Percentiles rank a stretch among this genome's conserved stretches.
phyloP scores from a whole-genome alignment of 2,888 invertebrate species.

The Hydroisotoma schaefferi region DNA sequence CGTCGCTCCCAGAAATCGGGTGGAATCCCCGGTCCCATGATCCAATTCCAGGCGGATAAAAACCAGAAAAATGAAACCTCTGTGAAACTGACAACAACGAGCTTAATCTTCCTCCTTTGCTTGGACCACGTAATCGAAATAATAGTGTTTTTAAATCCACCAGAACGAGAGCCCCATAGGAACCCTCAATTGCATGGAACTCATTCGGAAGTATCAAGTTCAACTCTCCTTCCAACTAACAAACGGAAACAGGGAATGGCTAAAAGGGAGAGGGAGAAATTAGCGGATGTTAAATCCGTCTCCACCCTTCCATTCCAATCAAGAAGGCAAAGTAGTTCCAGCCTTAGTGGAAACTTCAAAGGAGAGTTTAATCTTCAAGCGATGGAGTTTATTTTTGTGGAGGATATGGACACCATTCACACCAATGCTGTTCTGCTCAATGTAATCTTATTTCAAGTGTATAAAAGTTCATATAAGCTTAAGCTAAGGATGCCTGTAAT shows the following conservation, averaged over 20 bases:
- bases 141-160: conserved; percentile 70
- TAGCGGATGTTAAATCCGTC: too few relatives aligned
- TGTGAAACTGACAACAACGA: conserved; percentile 40
- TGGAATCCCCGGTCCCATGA: not conserved
- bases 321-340: not conserved
- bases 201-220: too few relatives aligned
- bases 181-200: too few relatives aligned
- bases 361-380: conserved; percentile 71
- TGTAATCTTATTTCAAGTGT: conserved; percentile 57
- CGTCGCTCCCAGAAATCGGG: not conserved
- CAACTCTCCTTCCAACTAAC: too few relatives aligned
- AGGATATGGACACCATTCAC: conserved; percentile 67
- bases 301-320: conserved; percentile 47
- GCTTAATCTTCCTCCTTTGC: conserved; percentile 86
- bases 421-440: conserved; percentile 78
- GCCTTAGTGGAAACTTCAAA: conserved; percentile 10
- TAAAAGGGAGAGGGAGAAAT: too few relatives aligned
- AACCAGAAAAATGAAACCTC: not conserved
- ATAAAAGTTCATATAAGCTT: not conserved
- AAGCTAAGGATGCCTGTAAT: too few relatives aligned
- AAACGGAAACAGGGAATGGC: too few relatives aligned
- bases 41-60: not conserved
- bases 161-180: too few relatives aligned
- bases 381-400: conserved; percentile 87
- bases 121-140: conserved; percentile 86